phyloP scores from a whole-genome alignment of 1,140 invertebrate genomes.

The Pinna nobilis region DNA sequence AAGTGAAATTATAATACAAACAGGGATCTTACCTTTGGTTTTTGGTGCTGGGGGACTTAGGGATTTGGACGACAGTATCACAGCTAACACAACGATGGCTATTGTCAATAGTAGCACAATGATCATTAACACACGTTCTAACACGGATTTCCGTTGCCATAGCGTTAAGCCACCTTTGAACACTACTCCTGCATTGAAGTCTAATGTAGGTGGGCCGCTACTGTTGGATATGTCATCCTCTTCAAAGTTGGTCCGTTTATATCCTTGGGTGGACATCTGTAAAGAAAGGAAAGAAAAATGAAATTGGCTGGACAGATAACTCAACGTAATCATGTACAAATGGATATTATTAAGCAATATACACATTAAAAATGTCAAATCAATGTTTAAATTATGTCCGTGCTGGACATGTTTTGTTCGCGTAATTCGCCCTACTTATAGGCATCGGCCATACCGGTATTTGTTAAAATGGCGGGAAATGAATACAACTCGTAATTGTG shows the following conservation, averaged over 20 bases:
- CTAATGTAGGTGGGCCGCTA: constrained; percentile 60
- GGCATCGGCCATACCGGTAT: too few species aligned
- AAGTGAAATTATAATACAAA: not conserved
- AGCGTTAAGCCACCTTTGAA: constrained; percentile 74
- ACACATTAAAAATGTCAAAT: too few species aligned
- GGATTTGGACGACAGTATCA: constrained; percentile 75
- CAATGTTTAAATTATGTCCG: too few species aligned
- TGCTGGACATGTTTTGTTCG: too few species aligned
- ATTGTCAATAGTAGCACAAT: constrained; percentile 50
- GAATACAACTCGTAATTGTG: too few species aligned
- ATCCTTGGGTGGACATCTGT: constrained; percentile 76
- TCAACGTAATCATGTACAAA: too few species aligned
- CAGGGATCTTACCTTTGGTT: not conserved
- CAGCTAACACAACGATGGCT: constrained; percentile 76
- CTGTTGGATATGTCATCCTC: constrained; percentile 75
- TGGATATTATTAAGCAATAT: too few species aligned
- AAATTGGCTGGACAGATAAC: too few species aligned
- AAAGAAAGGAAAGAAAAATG: constrained; percentile 35
- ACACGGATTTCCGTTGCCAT: constrained; percentile 77
- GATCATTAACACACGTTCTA: constrained; percentile 64
- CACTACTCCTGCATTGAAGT: constrained; percentile 63
- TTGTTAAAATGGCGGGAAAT: too few species aligned
- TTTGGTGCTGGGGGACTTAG: not conserved
- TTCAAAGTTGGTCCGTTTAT: constrained; percentile 76
- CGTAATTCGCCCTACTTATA: too few species aligned